Conservation (phyloP, 2,888 invertebrate species). For the Aricia artaxerxes region DNA sequence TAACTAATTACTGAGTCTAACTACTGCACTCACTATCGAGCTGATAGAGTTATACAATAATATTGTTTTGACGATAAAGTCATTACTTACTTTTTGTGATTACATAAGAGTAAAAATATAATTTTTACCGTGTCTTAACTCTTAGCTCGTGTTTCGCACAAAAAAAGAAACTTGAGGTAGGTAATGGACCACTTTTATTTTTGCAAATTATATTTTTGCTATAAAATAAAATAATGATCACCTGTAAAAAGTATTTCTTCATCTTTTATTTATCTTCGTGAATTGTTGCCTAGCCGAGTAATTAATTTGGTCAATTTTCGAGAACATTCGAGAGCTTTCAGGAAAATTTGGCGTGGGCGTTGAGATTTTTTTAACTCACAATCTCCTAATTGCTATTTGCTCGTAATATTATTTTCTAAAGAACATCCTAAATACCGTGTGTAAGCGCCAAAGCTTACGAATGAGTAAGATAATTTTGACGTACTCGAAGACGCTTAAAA, state of each 20-base stretch:
- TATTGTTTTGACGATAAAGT: background rate
- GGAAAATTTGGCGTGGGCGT: background rate
- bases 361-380: background rate
- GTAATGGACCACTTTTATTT: no score
- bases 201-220: no score
- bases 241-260: background rate
- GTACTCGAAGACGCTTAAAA: no score
- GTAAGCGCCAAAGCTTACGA: no score
- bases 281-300: background rate
- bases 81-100: background rate
- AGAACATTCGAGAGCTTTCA: background rate
- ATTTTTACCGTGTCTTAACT: no score
- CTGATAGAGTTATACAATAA: background rate
- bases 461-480: no score
- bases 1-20: background rate
- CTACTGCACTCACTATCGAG: background rate
- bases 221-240: background rate
- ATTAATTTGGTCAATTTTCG: background rate
- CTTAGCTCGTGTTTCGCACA: no score
- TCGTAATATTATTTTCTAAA: background rate
- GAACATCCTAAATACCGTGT: background rate
- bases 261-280: background rate
- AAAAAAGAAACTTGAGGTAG: no score
- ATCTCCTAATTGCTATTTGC: background rate
- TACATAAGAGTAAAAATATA: no score